Conservation (phyloP, 2,797 vertebrate genomes). For the Acrossocheilus wenchowensis region DNA sequence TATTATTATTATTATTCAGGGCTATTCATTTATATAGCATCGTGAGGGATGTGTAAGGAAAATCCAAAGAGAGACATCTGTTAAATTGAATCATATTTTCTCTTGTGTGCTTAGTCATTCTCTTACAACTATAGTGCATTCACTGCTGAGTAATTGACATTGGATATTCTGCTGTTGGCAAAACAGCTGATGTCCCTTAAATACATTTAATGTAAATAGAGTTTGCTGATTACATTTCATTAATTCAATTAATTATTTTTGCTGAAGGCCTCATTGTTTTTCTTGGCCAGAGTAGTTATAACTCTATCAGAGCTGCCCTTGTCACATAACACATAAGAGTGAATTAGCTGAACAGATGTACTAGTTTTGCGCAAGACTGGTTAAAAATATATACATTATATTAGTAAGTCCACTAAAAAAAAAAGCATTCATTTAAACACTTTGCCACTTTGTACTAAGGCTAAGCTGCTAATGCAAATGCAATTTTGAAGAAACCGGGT, state of each 20-base stretch:
- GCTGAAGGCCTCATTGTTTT: neutral
- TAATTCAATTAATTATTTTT: neutral
- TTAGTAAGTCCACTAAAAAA: neutral
- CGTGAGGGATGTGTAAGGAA: neutral
- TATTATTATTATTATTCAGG: neutral
- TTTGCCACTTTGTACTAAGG: neutral
- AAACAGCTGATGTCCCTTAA: conserved; percentile 4
- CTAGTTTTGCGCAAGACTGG: neutral
- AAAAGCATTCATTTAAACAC: neutral
- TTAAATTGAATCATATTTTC: conserved; percentile 20
- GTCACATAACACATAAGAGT: neutral
- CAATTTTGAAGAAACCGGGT: neutral
- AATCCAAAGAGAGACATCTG: neutral
- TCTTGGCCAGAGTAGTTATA: neutral
- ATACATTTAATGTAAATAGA: neutral
- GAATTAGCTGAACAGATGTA: neutral
- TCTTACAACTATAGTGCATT: neutral
- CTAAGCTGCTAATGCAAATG: neutral
- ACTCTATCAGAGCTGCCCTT: neutral
- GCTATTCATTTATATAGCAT: neutral
- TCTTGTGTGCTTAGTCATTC: neutral
- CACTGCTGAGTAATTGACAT: neutral
- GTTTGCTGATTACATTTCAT: neutral
- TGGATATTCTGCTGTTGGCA: neutral
- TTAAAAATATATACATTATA: neutral